A percentile compares a stretch with the other conserved stretches of the same genome.
phyloP scores from a whole-genome alignment of 2,113 vertebrate species.

The Rhineura floridana region DNA sequence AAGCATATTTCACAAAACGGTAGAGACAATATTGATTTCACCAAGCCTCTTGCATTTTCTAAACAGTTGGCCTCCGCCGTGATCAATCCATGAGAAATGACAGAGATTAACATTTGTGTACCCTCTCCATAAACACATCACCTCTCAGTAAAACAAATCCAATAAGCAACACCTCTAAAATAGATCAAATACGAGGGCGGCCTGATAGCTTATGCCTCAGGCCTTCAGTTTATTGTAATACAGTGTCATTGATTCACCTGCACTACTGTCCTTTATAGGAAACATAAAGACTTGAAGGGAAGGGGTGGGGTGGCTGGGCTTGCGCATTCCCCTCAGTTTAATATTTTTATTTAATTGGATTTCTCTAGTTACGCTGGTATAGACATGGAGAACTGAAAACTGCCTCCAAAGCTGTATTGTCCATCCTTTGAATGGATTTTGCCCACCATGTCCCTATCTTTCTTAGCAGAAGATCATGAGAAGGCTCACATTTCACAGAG shows the following conservation, averaged over 20 bases:
- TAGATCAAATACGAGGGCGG: slow-evolving; percentile 16
- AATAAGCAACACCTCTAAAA: slow-evolving; percentile 29
- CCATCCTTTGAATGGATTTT: neutral
- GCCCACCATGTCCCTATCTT: neutral
- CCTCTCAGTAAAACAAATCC: slow-evolving; percentile 27
- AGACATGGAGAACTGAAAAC: neutral
- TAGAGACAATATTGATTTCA: slow-evolving; percentile 33
- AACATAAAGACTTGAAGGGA: slow-evolving; percentile 12
- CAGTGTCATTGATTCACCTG: slow-evolving; percentile 24
- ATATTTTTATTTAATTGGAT: neutral
- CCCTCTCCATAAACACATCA: slow-evolving; percentile 15
- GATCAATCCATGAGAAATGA: slow-evolving; percentile 33
- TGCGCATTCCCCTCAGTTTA: neutral
- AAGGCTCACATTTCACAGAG: neutral
- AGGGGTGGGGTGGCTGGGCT: neutral
- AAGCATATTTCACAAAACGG: slow-evolving; percentile 9
- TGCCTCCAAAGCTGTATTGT: no score
- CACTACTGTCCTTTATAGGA: slow-evolving; percentile 19
- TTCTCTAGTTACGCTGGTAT: neutral
- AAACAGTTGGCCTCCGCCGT: slow-evolving; percentile 21
- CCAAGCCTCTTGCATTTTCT: slow-evolving; percentile 14
- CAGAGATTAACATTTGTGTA: slow-evolving; percentile 16
- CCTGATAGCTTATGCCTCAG: slow-evolving; percentile 9
- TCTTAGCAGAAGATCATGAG: neutral
- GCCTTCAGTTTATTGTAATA: slow-evolving; percentile 28